Evolutionary conservation across 2,797 vertebrate species (phyloP), one percentile per base, ranked within the genome.

Genomic region (Phataginus tetradactyla): DNA sequence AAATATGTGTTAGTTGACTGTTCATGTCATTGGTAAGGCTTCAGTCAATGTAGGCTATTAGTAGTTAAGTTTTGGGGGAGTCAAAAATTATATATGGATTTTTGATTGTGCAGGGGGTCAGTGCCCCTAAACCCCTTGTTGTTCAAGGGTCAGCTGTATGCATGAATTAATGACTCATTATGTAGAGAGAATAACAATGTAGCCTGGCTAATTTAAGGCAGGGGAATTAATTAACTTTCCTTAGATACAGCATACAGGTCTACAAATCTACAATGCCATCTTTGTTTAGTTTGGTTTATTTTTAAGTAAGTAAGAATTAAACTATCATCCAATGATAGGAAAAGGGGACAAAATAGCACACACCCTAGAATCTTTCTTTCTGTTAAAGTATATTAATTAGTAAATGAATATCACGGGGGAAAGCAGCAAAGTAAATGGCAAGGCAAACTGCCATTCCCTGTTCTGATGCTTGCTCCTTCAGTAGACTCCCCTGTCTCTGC

Each of bases 191-290:
- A 12, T 1, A 90, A 75, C 39, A 77, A 51, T 5, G n/a, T 2
- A 34, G 27, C 20, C 39, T 63, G 72, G 84, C 63, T 74, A 81
- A 93, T 74, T 74, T 74, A 79, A 93, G 51, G 45, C 66, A 78
- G 20, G 51, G 53, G 15, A 71, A 80, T 57, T 25, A 55, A 63
- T 86, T 51, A 78, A 66, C 25, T 68, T 95, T 64, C 75, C 75
- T 95, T n/a, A 42, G 64, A 72, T 59, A 68, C 18, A 29, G 69
- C 37, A 84, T 0, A 21, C 1, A 37, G 68, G 18, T 23, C n/a
- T 86, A 75, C 37, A 90, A 7, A 91, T 61, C 86, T 39, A 95
- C 17, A 63, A 42, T 23, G 32, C 45, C 6, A 7, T 53, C 39
- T 90, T 3, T 42, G 55, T 32, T 69, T 64, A 66, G 21, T 59